Conservation (phyloP, 2,888 invertebrate genomes). For the Belgica antarctica region DNA sequence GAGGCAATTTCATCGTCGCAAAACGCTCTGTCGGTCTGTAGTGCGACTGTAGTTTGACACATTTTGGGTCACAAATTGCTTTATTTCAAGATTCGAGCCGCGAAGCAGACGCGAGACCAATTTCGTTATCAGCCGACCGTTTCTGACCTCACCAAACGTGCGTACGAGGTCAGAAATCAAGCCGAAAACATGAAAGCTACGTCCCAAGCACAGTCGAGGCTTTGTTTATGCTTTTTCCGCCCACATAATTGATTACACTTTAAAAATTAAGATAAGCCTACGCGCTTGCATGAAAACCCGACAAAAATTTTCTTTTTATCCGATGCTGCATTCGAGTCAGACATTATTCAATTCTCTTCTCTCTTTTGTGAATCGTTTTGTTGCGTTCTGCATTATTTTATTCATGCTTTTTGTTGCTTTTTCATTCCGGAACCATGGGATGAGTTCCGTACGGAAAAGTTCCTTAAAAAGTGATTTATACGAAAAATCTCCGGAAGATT, state of each 20-base stretch:
- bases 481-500: no score
- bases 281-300: no score
- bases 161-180: conserved; percentile 6
- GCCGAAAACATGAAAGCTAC: background rate
- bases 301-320: background rate
- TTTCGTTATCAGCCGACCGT: background rate
- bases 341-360: conserved; percentile 10
- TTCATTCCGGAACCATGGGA: no score
- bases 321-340: background rate
- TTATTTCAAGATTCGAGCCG: background rate
- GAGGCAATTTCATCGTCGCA: background rate
- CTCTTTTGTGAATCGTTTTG: background rate
- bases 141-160: background rate
- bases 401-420: background rate
- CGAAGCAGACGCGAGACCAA: background rate
- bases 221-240: conserved; percentile 3
- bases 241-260: background rate
- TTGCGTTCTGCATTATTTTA: background rate
- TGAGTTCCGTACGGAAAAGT: no score
- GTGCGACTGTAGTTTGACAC: conserved; percentile 9
- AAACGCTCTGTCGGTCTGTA: background rate
- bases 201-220: no score
- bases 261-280: background rate
- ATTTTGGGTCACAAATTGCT: conserved; percentile 11
- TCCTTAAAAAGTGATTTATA: no score